Conservation (phyloP, 92 coral and sea anemone genomes). For the Micromussa lordhowensis region DNA sequence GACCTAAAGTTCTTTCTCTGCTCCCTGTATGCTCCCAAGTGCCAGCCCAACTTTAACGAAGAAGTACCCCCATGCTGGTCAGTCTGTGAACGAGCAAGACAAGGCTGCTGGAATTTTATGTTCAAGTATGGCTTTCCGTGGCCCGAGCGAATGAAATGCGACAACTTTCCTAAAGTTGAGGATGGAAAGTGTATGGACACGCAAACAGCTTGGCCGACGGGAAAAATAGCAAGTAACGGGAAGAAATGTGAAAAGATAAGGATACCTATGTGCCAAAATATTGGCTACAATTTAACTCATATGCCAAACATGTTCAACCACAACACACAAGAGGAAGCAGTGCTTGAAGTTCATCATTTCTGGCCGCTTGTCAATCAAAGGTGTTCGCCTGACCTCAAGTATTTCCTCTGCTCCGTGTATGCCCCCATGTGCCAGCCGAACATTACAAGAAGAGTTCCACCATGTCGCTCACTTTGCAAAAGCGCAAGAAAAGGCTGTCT, state of each 20-base stretch:
- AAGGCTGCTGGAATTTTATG: conserved; percentile 88
- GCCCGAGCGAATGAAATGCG: conserved; percentile 97
- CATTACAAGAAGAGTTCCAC: conserved; percentile 79
- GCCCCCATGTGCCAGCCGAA: conserved; percentile 90
- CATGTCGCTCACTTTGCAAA: conserved; percentile 88
- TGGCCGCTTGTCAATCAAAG: conserved; percentile 96
- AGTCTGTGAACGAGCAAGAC: conserved; percentile 82
- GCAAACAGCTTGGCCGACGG: conserved; percentile 12
- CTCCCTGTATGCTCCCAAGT: conserved; percentile 90
- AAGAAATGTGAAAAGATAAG: conserved; percentile 69
- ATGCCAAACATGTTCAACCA: conserved; percentile 96
- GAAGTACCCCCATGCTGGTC: conserved; percentile 89
- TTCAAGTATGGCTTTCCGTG: conserved; percentile 87
- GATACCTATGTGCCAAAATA: conserved; percentile 90
- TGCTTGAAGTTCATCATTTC: conserved; percentile 96
- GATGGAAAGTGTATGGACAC: conserved; percentile 77
- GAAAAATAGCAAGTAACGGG: neutral
- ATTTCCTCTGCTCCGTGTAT: conserved; percentile 93
- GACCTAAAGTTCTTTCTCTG: conserved; percentile 88
- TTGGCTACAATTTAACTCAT: conserved; percentile 92
- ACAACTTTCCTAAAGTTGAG: conserved; percentile 76
- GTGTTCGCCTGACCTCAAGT: conserved; percentile 87
- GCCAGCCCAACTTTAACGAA: conserved; percentile 74
- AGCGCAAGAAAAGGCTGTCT: conserved; percentile 87
- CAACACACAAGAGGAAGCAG: conserved; percentile 95